Evolutionary conservation across 2,113 vertebrate genomes (phyloP), one percentile per base, ranked within the genome.

Genomic region (Lepus europaeus): DNA sequence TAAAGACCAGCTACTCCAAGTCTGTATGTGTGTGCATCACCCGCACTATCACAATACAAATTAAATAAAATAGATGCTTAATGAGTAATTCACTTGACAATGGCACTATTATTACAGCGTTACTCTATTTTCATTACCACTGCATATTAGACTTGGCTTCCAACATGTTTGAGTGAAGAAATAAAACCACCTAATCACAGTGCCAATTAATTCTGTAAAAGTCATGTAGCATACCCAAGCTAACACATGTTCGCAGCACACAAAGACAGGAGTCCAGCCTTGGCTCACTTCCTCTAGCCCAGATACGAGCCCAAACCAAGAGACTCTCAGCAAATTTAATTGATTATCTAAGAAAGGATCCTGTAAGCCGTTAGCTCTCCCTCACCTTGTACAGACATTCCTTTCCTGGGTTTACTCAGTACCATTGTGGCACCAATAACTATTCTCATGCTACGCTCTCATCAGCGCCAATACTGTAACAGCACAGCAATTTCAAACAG

Each of bases 191-290:
- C 82, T 95, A 95, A 97, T 94, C 95, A 97, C 90, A 93, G 63
- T 96, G 92, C 89, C 97, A 98, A 96, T 98, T 98, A 98, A 96
- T 92, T 96, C 88, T 80, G 93, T 95, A 96, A 94, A 97, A 97
- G 79, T 94, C 95, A 89, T 9, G 22, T 81, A 76, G 81, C 91
- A 93, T 14, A 96, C 66, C 89, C 87, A 94, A 98, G 98, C 93
- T 12, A 86, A 97, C 97, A 91, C 80, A 92, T 96, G 94, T 89
- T 79, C 89, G 74, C 78, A 97, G 96, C 92, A 96, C 79, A 85
- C 95, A 92, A 96, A 95, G 76, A 80, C 0, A 27, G 6, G 84
- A 95, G 96, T 97, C 96, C 66, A 84, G 63, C 95, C 96, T 29
- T 29, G 51, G 87, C 95, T 97, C 94, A n/a, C 88, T 68, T 81